These are phyloP conservation scores for Sebastiscus tertius DNA, from an alignment of 2,797 vertebrate species.

Conservation along the genomic window DNA sequence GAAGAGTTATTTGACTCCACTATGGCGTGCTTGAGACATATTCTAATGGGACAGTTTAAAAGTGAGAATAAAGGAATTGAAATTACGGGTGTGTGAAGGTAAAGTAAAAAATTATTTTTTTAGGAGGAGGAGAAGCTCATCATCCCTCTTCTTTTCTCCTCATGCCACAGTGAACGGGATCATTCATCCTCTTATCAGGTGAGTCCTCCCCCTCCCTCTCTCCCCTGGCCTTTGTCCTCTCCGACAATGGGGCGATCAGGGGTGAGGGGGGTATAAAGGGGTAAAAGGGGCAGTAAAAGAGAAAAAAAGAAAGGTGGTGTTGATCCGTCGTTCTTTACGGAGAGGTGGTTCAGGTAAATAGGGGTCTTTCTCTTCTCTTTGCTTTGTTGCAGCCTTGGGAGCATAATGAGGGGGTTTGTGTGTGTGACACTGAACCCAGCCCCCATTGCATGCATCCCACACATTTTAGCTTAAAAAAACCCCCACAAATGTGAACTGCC, in stretches of 20 bases:
- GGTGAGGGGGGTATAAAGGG: conserved; percentile 41
- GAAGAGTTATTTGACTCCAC: background rate
- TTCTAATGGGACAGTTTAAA: background rate
- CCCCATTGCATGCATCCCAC: background rate
- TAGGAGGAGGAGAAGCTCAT: conserved; percentile 9
- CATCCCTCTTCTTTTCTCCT: conserved; percentile 32
- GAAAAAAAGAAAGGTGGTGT: conserved; percentile 73
- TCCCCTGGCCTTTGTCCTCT: conserved; percentile 74
- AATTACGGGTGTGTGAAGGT: background rate
- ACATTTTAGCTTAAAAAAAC: background rate
- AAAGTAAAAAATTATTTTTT: background rate
- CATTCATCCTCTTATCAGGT: conserved; percentile 82
- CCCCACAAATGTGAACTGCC: background rate
- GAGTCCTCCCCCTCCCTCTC: conserved; percentile 57
- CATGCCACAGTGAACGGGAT: conserved; percentile 58
- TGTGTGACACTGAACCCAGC: conserved; percentile 37
- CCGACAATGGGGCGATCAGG: conserved; percentile 71
- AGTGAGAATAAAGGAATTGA: background rate
- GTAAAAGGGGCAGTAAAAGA: conserved; percentile 67
- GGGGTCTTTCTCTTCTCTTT: conserved; percentile 67
- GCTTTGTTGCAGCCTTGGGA: conserved; percentile 61
- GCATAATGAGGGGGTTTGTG: conserved; percentile 71
- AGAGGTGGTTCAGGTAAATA: conserved; percentile 88
- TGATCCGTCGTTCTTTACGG: conserved; percentile 82
- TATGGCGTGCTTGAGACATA: background rate